Percentiles rank a stretch among this genome's conserved stretches.
phyloP scores from a whole-genome alignment of 2,888 invertebrate genomes.

The Sminthurides aquaticus region DNA sequence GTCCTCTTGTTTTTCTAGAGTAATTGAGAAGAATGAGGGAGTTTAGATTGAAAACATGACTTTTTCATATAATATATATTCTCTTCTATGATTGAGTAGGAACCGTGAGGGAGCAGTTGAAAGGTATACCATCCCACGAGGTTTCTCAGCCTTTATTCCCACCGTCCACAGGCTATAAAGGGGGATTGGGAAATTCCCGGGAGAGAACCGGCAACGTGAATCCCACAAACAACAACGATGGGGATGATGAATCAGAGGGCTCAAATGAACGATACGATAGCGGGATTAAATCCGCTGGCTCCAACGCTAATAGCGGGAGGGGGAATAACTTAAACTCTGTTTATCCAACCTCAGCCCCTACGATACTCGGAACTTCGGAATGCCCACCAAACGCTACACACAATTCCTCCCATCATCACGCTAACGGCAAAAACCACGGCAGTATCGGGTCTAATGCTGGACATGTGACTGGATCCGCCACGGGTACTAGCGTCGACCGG shows the following conservation, averaged over 20 bases:
- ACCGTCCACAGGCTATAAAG: constrained; percentile 22
- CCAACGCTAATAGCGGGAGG: not conserved
- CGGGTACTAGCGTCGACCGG: constrained; percentile 12
- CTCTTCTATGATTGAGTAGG: constrained; percentile 12
- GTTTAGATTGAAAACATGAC: not conserved
- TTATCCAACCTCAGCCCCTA: constrained; percentile 37
- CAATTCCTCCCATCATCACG: constrained; percentile 16
- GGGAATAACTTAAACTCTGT: constrained; percentile 18
- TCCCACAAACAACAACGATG: constrained; percentile 13
- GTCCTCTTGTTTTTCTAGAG: not conserved
- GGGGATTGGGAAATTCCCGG: constrained; percentile 11
- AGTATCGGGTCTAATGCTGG: constrained; percentile 12
- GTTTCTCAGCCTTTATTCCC: constrained; percentile 20
- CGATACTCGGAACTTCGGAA: constrained; percentile 41
- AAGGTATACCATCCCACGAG: constrained; percentile 19
- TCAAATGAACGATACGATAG: constrained; percentile 16
- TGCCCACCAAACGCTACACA: constrained; percentile 42
- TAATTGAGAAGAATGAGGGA: not conserved
- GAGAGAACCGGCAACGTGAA: constrained; percentile 13
- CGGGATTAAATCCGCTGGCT: constrained; percentile 3
- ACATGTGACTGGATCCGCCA: constrained; percentile 10
- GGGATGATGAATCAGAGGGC: constrained; percentile 17
- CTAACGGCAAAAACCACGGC: not conserved
- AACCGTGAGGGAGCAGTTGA: constrained; percentile 22
- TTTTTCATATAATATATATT: not conserved